These are phyloP conservation scores for Atta colombica DNA, from an alignment of 1,140 invertebrate species.

Conservation along the genomic window DNA sequence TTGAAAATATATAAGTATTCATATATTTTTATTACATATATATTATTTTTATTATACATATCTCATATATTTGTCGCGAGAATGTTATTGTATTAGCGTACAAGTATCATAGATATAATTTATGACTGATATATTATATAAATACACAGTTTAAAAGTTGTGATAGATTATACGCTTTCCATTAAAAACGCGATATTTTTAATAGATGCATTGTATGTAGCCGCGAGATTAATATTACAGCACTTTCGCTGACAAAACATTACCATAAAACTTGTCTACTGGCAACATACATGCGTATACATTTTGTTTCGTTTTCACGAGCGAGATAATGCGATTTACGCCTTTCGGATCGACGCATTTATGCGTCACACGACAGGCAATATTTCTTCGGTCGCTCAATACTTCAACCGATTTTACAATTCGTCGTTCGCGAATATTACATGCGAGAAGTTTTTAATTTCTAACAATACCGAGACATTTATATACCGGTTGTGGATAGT, in stretches of 20 bases:
- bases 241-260: slow-evolving; percentile 51
- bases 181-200: slow-evolving; percentile 45
- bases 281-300: slow-evolving; percentile 11
- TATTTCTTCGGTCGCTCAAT: slow-evolving; percentile 73
- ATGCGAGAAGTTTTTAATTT: slow-evolving; percentile 46
- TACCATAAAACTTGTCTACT: slow-evolving; percentile 44
- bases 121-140: slow-evolving; percentile 11
- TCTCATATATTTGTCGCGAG: background rate
- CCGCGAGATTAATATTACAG: slow-evolving; percentile 49
- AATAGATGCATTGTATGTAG: slow-evolving; percentile 10
- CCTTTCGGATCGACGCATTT: slow-evolving; percentile 69
- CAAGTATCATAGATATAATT: slow-evolving; percentile 32
- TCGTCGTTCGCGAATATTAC: slow-evolving; percentile 65
- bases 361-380: slow-evolving; percentile 61
- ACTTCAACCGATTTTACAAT: slow-evolving; percentile 70
- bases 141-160: slow-evolving; percentile 25
- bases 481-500: background rate
- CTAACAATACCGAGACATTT: slow-evolving; percentile 36
- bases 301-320: slow-evolving; percentile 66
- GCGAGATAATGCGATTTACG: slow-evolving; percentile 65
- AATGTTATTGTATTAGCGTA: background rate
- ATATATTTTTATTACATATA: slow-evolving; percentile 9
- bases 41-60: background rate
- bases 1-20: background rate
- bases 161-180: slow-evolving; percentile 16